phyloP scores from a whole-genome alignment of 2,797 vertebrate genomes.

The Microctenopoma lineatum region DNA sequence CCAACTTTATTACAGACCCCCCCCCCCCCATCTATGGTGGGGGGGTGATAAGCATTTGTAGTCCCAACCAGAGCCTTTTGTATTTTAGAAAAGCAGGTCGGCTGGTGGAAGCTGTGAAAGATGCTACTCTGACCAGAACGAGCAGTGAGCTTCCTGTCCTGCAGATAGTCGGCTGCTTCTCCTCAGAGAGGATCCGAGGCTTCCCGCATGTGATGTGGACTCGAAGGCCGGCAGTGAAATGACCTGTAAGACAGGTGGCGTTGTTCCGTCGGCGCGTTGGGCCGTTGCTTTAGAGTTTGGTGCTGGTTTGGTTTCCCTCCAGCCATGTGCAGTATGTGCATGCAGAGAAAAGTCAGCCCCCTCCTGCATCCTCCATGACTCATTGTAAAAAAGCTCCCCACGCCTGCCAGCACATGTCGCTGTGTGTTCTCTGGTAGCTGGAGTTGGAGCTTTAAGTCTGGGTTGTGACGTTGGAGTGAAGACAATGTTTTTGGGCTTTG shows the following conservation, averaged over 20 bases:
- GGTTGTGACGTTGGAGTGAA: constrained; percentile 11
- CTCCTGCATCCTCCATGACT: constrained; percentile 6
- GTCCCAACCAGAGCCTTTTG: constrained; percentile 25
- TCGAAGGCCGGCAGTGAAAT: constrained; percentile 38
- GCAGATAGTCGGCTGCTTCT: constrained; percentile 48
- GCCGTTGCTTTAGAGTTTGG: constrained; percentile 29
- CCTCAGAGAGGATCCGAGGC: constrained; percentile 55
- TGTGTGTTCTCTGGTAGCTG: constrained; percentile 14
- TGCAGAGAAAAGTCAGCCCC: constrained; percentile 16
- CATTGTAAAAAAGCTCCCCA: constrained; percentile 7
- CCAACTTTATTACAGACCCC: constrained; percentile 10
- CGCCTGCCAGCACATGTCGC: constrained; percentile 14
- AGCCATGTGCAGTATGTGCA: constrained; percentile 12
- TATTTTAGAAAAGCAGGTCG: constrained; percentile 22
- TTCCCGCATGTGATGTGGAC: constrained; percentile 56
- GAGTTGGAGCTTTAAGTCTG: not conserved
- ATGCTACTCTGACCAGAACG: constrained; percentile 38
- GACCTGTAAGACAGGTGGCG: constrained; percentile 68
- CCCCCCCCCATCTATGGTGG: not conserved
- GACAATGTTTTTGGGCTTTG: constrained; percentile 17
- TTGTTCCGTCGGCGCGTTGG: constrained; percentile 34
- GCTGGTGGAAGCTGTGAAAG: constrained; percentile 25
- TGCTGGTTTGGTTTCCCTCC: constrained; percentile 24
- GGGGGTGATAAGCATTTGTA: too few species aligned
- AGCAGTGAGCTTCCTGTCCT: constrained; percentile 53